Conservation (phyloP, 2,888 invertebrate species). For the Archips xylosteana region DNA sequence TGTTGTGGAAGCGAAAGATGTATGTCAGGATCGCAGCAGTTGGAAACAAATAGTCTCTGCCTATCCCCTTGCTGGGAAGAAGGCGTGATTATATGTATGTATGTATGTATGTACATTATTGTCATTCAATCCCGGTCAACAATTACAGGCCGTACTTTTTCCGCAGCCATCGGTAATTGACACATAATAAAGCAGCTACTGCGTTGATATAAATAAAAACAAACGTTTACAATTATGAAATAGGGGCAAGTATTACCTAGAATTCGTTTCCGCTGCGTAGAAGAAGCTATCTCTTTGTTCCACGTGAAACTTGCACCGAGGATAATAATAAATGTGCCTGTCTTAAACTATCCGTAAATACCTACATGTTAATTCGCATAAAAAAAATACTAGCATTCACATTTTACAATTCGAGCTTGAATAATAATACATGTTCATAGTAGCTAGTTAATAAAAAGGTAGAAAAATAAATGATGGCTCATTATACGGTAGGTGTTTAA, state of each 20-base stretch:
- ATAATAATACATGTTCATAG: background rate
- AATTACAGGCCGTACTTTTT: no score
- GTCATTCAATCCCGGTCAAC: no score
- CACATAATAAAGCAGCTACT: background rate
- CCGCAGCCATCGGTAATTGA: background rate
- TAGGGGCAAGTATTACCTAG: background rate
- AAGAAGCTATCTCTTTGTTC: background rate
- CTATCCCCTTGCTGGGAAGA: no score
- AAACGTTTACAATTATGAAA: no score
- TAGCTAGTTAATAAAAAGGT: background rate
- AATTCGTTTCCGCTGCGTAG: background rate
- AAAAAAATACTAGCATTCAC: background rate
- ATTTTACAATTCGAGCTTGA: background rate
- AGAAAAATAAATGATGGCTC: background rate
- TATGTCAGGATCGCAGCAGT: no score
- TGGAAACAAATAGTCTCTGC: no score
- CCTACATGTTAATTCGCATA: no score
- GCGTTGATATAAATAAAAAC: background rate
- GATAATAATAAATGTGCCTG: background rate
- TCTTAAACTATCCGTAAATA: background rate
- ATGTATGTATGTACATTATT: no score
- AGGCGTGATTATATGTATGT: no score
- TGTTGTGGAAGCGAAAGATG: no score
- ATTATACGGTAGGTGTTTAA: background rate
- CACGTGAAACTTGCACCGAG: background rate